Percentiles rank a stretch among this genome's conserved stretches.
phyloP scores from a whole-genome alignment of 2,888 invertebrate genomes.

The Andrena hattorfiana region DNA sequence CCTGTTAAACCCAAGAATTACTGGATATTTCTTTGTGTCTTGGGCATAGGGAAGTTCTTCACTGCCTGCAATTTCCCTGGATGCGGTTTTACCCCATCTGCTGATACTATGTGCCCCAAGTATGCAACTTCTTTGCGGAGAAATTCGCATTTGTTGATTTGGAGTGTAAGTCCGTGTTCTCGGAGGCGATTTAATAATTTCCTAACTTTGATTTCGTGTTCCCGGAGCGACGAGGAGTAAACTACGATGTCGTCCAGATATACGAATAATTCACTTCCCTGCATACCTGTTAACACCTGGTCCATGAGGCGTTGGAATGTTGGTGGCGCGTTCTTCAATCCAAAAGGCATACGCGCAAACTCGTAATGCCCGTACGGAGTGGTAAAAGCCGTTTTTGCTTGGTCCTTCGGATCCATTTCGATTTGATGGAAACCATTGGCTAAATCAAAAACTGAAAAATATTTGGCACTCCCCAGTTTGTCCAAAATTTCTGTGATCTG shows the following conservation, averaged over 20 bases:
- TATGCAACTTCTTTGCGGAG: constrained; percentile 4
- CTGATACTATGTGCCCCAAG: constrained; percentile 4
- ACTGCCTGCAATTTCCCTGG: neutral
- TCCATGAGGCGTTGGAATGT: constrained; percentile 2
- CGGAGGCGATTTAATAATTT: neutral
- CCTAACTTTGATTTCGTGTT: constrained; percentile 5
- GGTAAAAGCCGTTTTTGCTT: neutral
- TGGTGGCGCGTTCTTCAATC: constrained; percentile 1
- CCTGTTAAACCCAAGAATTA: constrained; percentile 1
- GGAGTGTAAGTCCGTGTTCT: neutral
- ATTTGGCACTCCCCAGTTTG: neutral
- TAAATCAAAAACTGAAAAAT: neutral
- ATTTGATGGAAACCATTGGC: neutral
- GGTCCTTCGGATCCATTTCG: neutral
- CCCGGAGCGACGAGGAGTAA: neutral
- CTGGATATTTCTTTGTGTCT: neutral
- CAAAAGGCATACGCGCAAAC: constrained; percentile 1
- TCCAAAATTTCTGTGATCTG: constrained; percentile 2
- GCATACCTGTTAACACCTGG: neutral
- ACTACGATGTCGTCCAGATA: neutral
- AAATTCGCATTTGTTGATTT: constrained; percentile 7
- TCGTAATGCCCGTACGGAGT: neutral
- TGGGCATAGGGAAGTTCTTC: neutral
- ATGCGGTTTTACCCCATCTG: neutral
- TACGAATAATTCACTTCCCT: neutral